Evolutionary conservation across 2,797 vertebrate genomes (phyloP).

Genomic region (Eutrigla gurnardus): DNA sequence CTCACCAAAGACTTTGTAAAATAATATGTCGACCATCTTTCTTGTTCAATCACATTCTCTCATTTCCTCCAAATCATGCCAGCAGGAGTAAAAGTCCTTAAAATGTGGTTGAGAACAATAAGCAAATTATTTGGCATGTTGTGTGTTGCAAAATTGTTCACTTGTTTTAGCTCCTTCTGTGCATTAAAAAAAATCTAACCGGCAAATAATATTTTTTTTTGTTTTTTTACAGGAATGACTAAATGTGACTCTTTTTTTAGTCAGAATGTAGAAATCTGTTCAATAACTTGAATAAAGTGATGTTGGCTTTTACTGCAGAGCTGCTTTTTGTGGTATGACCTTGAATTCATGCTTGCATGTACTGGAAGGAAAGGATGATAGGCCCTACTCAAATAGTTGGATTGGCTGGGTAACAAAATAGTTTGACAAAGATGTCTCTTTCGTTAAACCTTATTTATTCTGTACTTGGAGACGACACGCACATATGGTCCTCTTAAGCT

Average conservation of each 20-base stretch:
- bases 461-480: neutral
- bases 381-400: neutral
- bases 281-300: constrained; percentile 55
- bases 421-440: neutral
- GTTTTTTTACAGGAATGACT: constrained; percentile 29
- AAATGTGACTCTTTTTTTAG: constrained; percentile 1
- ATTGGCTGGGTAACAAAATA: neutral
- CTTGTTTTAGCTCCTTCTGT: constrained; percentile 17
- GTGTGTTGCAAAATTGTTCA: constrained; percentile 28
- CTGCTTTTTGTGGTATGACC: constrained; percentile 11
- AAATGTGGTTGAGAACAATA: constrained; percentile 10
- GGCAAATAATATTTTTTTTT: neutral
- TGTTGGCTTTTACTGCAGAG: constrained; percentile 30
- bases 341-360: constrained; percentile 10
- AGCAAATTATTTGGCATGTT: constrained; percentile 15
- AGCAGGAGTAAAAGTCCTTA: constrained; percentile 1
- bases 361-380: constrained; percentile 7
- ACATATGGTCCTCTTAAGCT: constrained; percentile 5
- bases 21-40: constrained; percentile 3
- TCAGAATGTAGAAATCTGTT: constrained; percentile 45
- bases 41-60: constrained; percentile 6
- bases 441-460: constrained; percentile 4
- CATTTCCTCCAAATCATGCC: neutral
- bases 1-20: constrained; percentile 45
- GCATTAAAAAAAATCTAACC: constrained; percentile 3